A percentile compares a stretch with the other conserved stretches of the same genome.
These are phyloP conservation scores for Coregonus sp. DNA, from an alignment of 2,797 vertebrate species.

Conservation along the genomic window DNA sequence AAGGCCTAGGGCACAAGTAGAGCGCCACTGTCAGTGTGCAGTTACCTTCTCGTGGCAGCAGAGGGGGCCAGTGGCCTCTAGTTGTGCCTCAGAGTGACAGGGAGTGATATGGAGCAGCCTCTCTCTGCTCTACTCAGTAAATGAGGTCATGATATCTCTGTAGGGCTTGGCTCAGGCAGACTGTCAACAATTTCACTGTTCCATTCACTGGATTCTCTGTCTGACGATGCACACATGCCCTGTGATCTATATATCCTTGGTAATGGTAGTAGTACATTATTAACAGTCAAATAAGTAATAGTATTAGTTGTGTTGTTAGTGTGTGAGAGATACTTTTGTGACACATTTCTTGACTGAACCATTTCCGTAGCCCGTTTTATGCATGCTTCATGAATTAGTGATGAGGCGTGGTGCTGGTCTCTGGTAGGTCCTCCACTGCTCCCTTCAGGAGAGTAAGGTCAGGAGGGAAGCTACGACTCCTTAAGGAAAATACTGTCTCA, in stretches of 20 bases:
- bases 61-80: conserved; percentile 33
- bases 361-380: conserved; percentile 8
- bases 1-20: neutral
- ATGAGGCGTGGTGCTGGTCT: neutral
- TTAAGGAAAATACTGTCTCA: neutral
- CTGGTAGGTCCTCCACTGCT: neutral
- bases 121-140: conserved; percentile 32
- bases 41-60: conserved; percentile 18
- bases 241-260: neutral
- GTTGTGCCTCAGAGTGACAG: neutral
- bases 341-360: conserved; percentile 11
- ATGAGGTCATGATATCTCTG: conserved; percentile 50
- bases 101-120: conserved; percentile 16
- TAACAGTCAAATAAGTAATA: neutral
- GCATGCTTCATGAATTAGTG: conserved; percentile 7
- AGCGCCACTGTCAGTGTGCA: neutral
- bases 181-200: conserved; percentile 37
- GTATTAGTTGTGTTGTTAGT: neutral
- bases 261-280: neutral
- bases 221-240: neutral
- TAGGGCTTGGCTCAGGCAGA: conserved; percentile 22
- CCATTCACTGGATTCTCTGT: conserved; percentile 26
- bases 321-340: neutral
- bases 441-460: neutral
- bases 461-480: neutral